Conservation (phyloP, 2,113 vertebrate genomes). For the Phalacrocorax pelagicus region DNA sequence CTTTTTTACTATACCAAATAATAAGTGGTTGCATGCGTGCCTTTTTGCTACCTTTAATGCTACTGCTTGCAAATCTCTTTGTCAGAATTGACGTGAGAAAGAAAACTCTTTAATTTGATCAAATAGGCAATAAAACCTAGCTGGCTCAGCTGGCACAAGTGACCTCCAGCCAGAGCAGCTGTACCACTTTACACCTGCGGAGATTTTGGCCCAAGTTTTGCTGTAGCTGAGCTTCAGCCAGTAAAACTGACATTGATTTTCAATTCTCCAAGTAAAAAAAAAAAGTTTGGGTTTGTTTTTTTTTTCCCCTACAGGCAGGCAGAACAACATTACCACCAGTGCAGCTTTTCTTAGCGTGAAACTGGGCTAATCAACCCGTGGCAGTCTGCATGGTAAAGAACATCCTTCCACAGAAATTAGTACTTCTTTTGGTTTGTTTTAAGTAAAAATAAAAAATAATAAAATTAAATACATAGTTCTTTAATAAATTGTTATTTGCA, state of each 20-base stretch:
- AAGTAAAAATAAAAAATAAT: neutral
- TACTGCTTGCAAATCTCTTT: neutral
- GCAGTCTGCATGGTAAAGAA: neutral
- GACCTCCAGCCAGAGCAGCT: neutral
- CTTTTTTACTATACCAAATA: neutral
- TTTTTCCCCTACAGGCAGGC: neutral
- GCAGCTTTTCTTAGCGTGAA: neutral
- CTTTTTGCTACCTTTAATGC: neutral
- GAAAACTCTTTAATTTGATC: constrained; percentile 1
- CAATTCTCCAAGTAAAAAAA: constrained; percentile 5
- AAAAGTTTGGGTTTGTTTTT: neutral
- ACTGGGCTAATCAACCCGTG: neutral
- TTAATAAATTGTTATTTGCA: neutral
- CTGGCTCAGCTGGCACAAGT: neutral
- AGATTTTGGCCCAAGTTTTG: constrained; percentile 15
- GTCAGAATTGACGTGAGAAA: neutral
- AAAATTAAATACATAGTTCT: neutral
- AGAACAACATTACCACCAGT: neutral
- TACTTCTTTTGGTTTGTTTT: neutral
- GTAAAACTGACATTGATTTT: constrained; percentile 46
- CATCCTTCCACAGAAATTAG: neutral
- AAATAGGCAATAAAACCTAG: neutral
- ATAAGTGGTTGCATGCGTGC: neutral
- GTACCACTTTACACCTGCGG: neutral
- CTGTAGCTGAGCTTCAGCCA: neutral